phyloP scores from a whole-genome alignment of 2,797 vertebrate genomes.

The Pelochelys cantorii region DNA sequence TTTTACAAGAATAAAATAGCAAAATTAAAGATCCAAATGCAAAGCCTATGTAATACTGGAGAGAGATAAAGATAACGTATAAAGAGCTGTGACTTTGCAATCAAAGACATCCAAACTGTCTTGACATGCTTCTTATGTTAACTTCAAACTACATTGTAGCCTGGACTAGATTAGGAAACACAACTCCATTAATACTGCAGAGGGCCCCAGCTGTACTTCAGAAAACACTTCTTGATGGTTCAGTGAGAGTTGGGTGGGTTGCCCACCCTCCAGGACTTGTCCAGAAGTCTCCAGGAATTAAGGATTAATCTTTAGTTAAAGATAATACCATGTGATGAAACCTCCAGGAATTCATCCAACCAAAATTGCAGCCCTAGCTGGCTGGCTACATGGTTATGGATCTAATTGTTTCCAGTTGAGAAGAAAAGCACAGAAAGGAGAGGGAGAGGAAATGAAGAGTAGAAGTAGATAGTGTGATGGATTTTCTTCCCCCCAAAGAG shows the following conservation, averaged over 20 bases:
- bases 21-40: conserved; percentile 20
- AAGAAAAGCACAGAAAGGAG: neutral
- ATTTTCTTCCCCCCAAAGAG: neutral
- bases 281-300: too few relatives aligned
- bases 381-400: neutral
- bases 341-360: too few relatives aligned
- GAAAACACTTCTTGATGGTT: neutral
- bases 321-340: too few relatives aligned
- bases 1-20: conserved; percentile 25
- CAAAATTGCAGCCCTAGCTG: neutral
- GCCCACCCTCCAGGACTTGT: too few relatives aligned
- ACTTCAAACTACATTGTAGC: neutral
- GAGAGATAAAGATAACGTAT: neutral
- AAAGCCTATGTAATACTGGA: conserved; percentile 17
- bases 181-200: neutral
- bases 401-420: neutral
- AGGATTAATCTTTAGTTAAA: too few relatives aligned
- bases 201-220: neutral
- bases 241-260: neutral
- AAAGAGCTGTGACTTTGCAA: neutral
- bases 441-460: neutral
- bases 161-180: neutral
- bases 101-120: neutral
- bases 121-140: neutral
- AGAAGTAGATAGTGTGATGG: neutral